Percentiles rank a stretch among this genome's conserved stretches.
phyloP scores from a whole-genome alignment of 2,888 invertebrate genomes.

The Ptychoptera contaminata region DNA sequence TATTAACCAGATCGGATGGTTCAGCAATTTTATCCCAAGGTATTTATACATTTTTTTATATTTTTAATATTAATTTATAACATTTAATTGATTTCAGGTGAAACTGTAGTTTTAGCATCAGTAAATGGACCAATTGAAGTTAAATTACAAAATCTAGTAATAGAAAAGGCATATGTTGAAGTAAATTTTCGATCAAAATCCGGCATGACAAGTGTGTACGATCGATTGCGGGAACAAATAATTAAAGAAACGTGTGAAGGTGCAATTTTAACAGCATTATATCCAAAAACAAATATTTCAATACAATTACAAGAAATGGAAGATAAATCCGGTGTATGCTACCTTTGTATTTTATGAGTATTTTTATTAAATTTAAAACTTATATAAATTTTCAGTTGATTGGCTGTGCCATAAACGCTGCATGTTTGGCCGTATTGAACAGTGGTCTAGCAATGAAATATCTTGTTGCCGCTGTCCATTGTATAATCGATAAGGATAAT shows the following conservation, averaged over 20 bases:
- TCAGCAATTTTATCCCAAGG: constrained; percentile 66
- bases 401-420: constrained; percentile 67
- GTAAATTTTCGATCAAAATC: constrained; percentile 59
- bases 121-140: constrained; percentile 74
- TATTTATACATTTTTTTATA: constrained; percentile 20
- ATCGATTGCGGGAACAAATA: constrained; percentile 57
- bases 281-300: constrained; percentile 66
- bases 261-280: constrained; percentile 48
- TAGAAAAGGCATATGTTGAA: constrained; percentile 67
- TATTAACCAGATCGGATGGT: constrained; percentile 59
- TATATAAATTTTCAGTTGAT: constrained; percentile 36
- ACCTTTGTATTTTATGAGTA: background rate
- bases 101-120: constrained; percentile 59
- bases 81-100: constrained; percentile 42
- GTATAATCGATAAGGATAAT: constrained; percentile 46
- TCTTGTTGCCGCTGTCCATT: constrained; percentile 63
- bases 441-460: constrained; percentile 71
- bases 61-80: background rate
- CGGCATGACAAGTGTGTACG: constrained; percentile 53
- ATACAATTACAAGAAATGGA: constrained; percentile 78
- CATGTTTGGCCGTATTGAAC: constrained; percentile 67
- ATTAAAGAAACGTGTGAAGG: constrained; percentile 64
- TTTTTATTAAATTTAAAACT: background rate
- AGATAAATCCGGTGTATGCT: constrained; percentile 58
- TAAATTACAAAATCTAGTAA: constrained; percentile 54